Conservation (phyloP, 2,113 vertebrate genomes). For the Noctilio leporinus region DNA sequence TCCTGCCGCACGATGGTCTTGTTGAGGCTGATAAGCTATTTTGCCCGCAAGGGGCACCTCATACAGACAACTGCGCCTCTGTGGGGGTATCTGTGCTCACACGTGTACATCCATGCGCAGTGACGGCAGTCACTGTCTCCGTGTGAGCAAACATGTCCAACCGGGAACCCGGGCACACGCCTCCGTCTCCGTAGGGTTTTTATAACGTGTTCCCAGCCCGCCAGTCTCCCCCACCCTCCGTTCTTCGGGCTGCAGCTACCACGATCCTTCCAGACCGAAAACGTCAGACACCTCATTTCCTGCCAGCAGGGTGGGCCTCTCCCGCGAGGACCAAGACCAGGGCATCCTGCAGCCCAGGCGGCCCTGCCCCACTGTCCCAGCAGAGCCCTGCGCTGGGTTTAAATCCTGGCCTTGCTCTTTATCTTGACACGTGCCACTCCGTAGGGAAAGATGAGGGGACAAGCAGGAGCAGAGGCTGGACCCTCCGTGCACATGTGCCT, state of each 20-base stretch:
- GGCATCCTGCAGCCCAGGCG: accelerated
- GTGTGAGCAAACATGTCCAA: neutral
- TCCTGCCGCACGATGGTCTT: neutral
- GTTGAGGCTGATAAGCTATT: neutral
- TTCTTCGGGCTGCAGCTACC: neutral
- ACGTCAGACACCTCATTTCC: too few species aligned
- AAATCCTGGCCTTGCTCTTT: neutral
- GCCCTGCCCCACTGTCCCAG: neutral
- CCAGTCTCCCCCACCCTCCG: neutral
- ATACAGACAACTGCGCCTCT: too few species aligned
- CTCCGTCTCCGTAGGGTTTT: neutral
- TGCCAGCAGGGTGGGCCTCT: neutral
- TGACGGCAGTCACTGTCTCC: neutral
- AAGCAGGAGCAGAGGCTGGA: accelerated
- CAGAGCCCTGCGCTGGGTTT: accelerated
- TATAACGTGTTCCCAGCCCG: neutral
- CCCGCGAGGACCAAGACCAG: too few species aligned
- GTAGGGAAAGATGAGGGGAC: accelerated
- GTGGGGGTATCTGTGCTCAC: neutral
- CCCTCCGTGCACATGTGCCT: accelerated
- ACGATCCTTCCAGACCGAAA: neutral
- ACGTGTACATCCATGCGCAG: accelerated
- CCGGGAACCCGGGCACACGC: accelerated
- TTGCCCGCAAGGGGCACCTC: accelerated
- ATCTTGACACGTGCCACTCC: neutral